phyloP scores from a whole-genome alignment of 2,888 invertebrate genomes.

The Zygaena filipendulae region DNA sequence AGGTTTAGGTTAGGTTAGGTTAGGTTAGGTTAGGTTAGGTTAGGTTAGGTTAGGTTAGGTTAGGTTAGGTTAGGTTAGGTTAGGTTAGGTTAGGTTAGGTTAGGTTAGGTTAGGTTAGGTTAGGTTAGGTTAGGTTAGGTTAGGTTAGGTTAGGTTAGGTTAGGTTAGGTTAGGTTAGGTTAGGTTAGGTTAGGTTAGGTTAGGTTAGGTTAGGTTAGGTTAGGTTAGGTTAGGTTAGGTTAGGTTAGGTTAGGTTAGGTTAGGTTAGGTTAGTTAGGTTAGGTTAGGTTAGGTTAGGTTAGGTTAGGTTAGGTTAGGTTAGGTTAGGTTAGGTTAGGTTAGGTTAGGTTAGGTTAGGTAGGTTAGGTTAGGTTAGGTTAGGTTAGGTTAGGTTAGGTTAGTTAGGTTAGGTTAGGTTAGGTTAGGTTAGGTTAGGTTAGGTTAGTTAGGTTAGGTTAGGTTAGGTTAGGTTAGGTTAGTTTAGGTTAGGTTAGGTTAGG shows the following conservation, averaged over 20 bases:
- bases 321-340: slow-evolving; percentile 21
- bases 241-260: slow-evolving; percentile 22
- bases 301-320: slow-evolving; percentile 17
- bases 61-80: slow-evolving; percentile 12
- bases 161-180: slow-evolving; percentile 9
- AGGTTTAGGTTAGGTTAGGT: slow-evolving; percentile 13
- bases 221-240: slow-evolving; percentile 22
- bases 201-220: slow-evolving; percentile 22
- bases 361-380: slow-evolving; percentile 21
- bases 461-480: slow-evolving; percentile 15
- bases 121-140: slow-evolving; percentile 9
- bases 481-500: slow-evolving; percentile 17
- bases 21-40: slow-evolving; percentile 12
- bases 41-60: slow-evolving; percentile 13
- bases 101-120: slow-evolving; percentile 10
- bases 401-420: slow-evolving; percentile 7
- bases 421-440: slow-evolving; percentile 5
- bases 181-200: slow-evolving; percentile 22
- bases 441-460: slow-evolving; percentile 14
- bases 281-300: slow-evolving; percentile 16
- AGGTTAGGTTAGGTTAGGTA: slow-evolving; percentile 20
- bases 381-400: slow-evolving; percentile 11
- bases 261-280: slow-evolving; percentile 19
- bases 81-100: slow-evolving; percentile 9
- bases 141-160: slow-evolving; percentile 4